phyloP scores from a whole-genome alignment of 1,140 invertebrate species.

The Melanaphis sacchari region DNA sequence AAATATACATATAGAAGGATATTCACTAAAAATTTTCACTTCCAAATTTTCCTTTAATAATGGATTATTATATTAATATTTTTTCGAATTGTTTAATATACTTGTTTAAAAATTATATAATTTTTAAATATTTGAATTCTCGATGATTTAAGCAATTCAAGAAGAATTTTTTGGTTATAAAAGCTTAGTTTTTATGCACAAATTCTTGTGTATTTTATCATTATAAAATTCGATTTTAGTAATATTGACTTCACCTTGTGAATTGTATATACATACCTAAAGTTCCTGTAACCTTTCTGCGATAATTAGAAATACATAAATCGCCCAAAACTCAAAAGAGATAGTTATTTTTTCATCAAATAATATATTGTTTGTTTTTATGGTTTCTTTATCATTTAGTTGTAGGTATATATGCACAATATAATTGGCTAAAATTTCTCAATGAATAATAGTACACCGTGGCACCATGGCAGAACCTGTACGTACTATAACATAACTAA shows the following conservation, averaged over 20 bases:
- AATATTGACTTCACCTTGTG: background rate
- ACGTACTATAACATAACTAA: background rate
- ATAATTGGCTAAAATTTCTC: background rate
- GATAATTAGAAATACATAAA: background rate
- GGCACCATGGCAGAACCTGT: background rate
- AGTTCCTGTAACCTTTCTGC: background rate
- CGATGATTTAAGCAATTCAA: too few species aligned
- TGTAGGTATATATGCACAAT: background rate
- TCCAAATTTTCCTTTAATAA: background rate
- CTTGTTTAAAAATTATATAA: too few species aligned
- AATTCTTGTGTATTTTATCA: background rate
- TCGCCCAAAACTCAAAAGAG: background rate
- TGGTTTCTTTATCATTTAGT: background rate
- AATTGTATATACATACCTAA: background rate
- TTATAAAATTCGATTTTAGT: background rate
- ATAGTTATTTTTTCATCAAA: slow-evolving; percentile 5
- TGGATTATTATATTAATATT: too few species aligned
- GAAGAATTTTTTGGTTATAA: too few species aligned
- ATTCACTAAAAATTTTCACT: too few species aligned
- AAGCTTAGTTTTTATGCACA: too few species aligned
- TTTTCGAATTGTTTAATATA: background rate
- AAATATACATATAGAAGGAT: too few species aligned
- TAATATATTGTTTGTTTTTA: slow-evolving; percentile 8
- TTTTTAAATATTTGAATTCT: too few species aligned
- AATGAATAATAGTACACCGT: background rate